Base-by-base conservation (phyloP, 1,140 invertebrate genomes). In the Tetraneura akinire region DNA sequence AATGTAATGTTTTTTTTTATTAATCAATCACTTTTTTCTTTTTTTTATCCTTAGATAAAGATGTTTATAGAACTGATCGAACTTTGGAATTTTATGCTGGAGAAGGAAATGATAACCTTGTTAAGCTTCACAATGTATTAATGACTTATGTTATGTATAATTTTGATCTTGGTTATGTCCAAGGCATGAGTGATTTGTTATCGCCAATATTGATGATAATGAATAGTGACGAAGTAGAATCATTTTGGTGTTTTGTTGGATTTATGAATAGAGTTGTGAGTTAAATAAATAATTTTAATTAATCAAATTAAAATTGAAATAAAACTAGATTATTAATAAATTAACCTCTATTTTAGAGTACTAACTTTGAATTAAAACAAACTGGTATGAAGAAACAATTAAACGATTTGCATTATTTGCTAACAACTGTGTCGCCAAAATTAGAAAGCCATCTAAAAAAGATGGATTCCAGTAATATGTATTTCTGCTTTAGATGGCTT, bases 91-190 rank as follows among this genome's bases (percentile, higher is more conserved):
- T 93, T 85, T 99, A 93, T 86, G 90, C 92, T 37, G 96, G 96
- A 1, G 95, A 98, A 81, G 90, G 96, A 83, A 98, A 98, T 87
- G 89, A 91, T 13, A 96, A 99, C 87, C 87, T 99, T 45, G 87
- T 90, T 80, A 88, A 93, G 23, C 86, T 99, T 1, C 91, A 93
- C 83, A 94, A 98, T 84, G 95, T 99, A 84, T 88, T 99, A 2
- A 97, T 99, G 94, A 99, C 97, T 0, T 99, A 99, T 86, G 92
- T 96, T n/a, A 98, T 99, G 97, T 98, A 98, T 85, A 98, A 99
- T 87, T 99, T 99, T 87, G 97, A 99, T 88, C 87, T 99, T 81
- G 97, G 96, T 83, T 96, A 96, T 84, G 94, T 96, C 1, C 94
- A 95, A 86, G 95, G 98, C 21, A 99, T 99, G 98, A 97, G 95